Evolutionary conservation across 1,140 invertebrate genomes (phyloP).

Genomic region (Ruditapes philippinarum): DNA sequence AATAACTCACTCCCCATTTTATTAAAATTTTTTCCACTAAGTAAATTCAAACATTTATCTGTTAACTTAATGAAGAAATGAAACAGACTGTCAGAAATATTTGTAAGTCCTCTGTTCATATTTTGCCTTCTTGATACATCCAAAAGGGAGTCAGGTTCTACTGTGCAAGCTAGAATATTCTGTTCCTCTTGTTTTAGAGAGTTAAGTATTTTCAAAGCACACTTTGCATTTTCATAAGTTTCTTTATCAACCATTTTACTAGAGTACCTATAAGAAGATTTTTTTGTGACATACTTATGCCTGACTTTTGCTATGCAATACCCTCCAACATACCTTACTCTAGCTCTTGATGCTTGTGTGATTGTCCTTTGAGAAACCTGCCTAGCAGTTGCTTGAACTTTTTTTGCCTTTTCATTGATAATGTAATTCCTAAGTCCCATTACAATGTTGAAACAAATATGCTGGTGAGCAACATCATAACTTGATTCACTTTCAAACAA

Average conservation of each 20-base stretch:
- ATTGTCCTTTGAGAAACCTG: background rate
- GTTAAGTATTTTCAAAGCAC: conserved; percentile 10
- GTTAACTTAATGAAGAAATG: conserved; percentile 13
- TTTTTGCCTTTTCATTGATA: background rate
- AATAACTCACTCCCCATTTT: background rate
- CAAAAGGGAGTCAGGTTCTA: conserved; percentile 21
- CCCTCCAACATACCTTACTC: conserved; percentile 33
- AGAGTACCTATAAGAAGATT: background rate
- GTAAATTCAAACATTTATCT: too few species aligned
- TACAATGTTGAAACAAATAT: conserved; percentile 20
- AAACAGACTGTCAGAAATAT: background rate
- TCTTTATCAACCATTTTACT: background rate
- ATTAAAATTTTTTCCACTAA: background rate
- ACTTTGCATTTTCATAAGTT: conserved; percentile 23
- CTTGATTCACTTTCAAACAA: conserved; percentile 7
- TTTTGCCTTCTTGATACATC: conserved; percentile 37
- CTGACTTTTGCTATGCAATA: conserved; percentile 41
- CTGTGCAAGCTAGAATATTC: background rate
- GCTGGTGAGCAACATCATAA: background rate
- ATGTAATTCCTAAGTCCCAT: background rate
- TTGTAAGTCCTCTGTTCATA: conserved; percentile 31
- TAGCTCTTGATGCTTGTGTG: conserved; percentile 9
- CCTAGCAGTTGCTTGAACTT: background rate
- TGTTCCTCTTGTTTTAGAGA: conserved; percentile 22
- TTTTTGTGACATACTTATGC: conserved; percentile 13